Evolutionary conservation across 2,113 vertebrate species (phyloP).

Genomic region (Dipodomys spectabilis): DNA sequence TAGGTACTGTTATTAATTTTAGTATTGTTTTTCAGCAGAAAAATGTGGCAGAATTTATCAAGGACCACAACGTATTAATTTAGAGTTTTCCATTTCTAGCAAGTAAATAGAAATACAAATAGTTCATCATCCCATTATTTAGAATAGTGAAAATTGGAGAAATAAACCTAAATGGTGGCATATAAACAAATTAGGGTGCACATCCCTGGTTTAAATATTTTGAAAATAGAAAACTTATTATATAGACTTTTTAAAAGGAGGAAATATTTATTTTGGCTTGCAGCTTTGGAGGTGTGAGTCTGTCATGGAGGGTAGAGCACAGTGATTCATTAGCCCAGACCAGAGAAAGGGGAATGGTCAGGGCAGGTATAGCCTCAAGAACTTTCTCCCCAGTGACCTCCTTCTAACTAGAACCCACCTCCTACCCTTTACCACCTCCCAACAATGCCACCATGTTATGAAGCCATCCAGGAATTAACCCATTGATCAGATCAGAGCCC

Average conservation of each 20-base stretch:
- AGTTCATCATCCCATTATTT: background rate
- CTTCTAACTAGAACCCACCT: too few species aligned
- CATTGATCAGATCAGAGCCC: too few species aligned
- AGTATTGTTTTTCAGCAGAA: slow-evolving; percentile 32
- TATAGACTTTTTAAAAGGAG: background rate
- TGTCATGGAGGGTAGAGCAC: too few species aligned
- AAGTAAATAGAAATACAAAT: background rate
- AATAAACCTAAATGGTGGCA: background rate
- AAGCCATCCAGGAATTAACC: too few species aligned
- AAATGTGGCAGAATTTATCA: background rate
- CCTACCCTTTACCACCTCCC: too few species aligned
- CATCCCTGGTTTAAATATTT: background rate
- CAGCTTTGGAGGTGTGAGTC: too few species aligned
- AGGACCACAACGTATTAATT: slow-evolving; percentile 23
- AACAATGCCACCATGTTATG: too few species aligned
- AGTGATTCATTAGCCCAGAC: too few species aligned
- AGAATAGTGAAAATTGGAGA: slow-evolving; percentile 43
- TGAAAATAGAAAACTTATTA: slow-evolving; percentile 12
- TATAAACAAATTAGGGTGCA: background rate
- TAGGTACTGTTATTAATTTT: slow-evolving; percentile 7
- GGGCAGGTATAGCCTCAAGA: too few species aligned
- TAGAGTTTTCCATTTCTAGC: background rate
- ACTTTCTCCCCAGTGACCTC: too few species aligned
- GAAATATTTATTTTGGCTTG: too few species aligned
- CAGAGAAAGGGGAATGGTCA: too few species aligned